Evolutionary conservation across 2,888 invertebrate species (phyloP), one percentile per base, ranked within the genome.

Genomic region (Nomada lathburiana): DNA sequence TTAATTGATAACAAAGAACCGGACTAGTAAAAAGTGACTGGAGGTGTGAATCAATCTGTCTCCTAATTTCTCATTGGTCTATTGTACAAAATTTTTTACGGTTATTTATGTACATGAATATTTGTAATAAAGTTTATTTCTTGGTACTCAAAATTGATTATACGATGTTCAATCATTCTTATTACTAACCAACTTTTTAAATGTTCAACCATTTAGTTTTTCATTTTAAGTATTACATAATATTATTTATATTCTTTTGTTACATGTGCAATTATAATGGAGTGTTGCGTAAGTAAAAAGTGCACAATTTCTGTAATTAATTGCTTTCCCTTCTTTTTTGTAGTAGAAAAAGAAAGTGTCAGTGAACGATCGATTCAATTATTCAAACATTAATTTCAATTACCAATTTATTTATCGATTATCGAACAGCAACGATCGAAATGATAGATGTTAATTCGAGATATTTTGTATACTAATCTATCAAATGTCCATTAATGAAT

Each of bases 41-140:
- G 10, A 52, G 3, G 44, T 10, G 57, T 72, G n/a, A 60, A n/a
- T 50, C 18, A 55, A 36, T 2, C 9, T 4, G 36, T 16, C 9
- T 64, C 23, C 18, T 23, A 13, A n/a, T 23, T 47, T 55, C n/a
- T 2, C 36, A 18, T 1, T 53, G 13, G 16, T 29, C 20, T 60
- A 76, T 63, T 29, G 63, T 72, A 23, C 20, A 52, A 20, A n/a
- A 76, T 67, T 44, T 50, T 42, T 50, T 47, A 53, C n/a, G 16
- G 20, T 18, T 53, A 55, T 68, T 44, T 11, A n/a, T 64, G 67
- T 75, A 75, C 18, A 47, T n/a, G 26, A 69, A 52, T 64, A 36
- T 42, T 76, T 80, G 50, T 63, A 80, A 80, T 80, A 80, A 80
- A 80, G 47, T 65, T 5, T n/a, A 16, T 53, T 75, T 63, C 29